Evolutionary conservation across 2,797 vertebrate species (phyloP).

Genomic region (Gorsachius magnificus): DNA sequence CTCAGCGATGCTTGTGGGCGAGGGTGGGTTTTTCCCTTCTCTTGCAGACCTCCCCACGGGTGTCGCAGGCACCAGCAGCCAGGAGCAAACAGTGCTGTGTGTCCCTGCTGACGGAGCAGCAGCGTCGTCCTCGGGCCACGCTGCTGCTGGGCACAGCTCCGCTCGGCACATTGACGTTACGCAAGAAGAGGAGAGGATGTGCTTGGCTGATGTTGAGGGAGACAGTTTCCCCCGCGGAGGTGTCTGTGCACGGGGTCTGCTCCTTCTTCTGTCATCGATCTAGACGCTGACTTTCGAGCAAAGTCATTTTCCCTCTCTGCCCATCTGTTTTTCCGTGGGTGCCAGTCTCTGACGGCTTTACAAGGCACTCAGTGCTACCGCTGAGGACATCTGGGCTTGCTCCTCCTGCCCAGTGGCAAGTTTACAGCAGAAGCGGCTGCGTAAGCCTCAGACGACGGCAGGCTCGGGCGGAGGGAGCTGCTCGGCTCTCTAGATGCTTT

Average conservation of each 20-base stretch:
- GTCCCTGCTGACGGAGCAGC: background rate
- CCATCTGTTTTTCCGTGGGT: background rate
- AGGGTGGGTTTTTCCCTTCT: background rate
- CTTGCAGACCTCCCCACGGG: background rate
- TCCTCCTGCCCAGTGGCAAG: fast-evolving
- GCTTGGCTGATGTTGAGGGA: background rate
- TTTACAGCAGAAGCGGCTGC: background rate
- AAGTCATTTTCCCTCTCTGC: background rate
- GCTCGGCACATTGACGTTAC: fast-evolving
- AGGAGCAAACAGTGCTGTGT: fast-evolving
- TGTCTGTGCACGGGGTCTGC: background rate
- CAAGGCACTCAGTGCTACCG: background rate
- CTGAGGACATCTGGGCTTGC: background rate
- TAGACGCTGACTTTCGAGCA: background rate
- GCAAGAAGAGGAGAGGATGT: too few species aligned
- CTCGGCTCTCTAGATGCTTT: background rate
- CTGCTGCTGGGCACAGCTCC: fast-evolving
- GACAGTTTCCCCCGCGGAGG: background rate
- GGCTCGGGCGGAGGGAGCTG: background rate
- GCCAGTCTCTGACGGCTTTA: background rate
- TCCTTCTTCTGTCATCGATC: background rate
- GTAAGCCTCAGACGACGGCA: fast-evolving
- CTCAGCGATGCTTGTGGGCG: too few species aligned
- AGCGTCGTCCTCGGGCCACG: background rate
- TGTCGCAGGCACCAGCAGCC: background rate